A percentile compares a stretch with the other conserved stretches of the same genome.
Conservation (phyloP, 2,113 vertebrate genomes). For the Paramisgurnus dabryanus region DNA sequence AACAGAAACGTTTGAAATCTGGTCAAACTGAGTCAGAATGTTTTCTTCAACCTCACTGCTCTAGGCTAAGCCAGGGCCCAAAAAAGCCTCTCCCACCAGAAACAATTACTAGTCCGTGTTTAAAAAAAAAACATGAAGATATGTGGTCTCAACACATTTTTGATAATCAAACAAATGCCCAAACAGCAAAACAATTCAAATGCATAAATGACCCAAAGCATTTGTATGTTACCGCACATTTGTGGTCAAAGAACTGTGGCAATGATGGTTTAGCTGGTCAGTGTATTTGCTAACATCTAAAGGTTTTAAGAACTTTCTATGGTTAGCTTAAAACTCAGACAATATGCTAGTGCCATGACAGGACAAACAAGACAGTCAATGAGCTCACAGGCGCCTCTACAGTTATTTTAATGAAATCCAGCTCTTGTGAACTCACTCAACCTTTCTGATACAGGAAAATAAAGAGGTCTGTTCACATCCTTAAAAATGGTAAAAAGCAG, state of each 20-base stretch:
- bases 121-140: background rate
- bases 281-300: slow-evolving; percentile 5
- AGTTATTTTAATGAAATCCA: slow-evolving; percentile 45
- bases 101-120: background rate
- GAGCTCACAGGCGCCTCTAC: slow-evolving; percentile 27
- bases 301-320: slow-evolving; percentile 10
- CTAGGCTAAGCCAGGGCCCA: slow-evolving; percentile 1
- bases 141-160: background rate
- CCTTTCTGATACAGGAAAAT: slow-evolving; percentile 34
- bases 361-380: slow-evolving; percentile 22
- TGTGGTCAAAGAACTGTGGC: slow-evolving; percentile 6
- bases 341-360: slow-evolving; percentile 18
- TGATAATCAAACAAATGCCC: background rate
- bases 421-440: slow-evolving; percentile 25
- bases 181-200: background rate
- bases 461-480: slow-evolving; percentile 33
- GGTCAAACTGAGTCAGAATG: slow-evolving; percentile 18
- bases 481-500: background rate
- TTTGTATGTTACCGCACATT: slow-evolving; percentile 3
- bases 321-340: slow-evolving; percentile 28
- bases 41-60: slow-evolving; percentile 7
- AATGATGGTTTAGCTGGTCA: background rate
- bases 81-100: background rate
- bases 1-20: slow-evolving; percentile 18
- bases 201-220: background rate